Percentiles rank a stretch among this genome's conserved stretches.
Evolutionary conservation across 2,888 invertebrate genomes (phyloP).

Genomic region (Cetonia aurata): DNA sequence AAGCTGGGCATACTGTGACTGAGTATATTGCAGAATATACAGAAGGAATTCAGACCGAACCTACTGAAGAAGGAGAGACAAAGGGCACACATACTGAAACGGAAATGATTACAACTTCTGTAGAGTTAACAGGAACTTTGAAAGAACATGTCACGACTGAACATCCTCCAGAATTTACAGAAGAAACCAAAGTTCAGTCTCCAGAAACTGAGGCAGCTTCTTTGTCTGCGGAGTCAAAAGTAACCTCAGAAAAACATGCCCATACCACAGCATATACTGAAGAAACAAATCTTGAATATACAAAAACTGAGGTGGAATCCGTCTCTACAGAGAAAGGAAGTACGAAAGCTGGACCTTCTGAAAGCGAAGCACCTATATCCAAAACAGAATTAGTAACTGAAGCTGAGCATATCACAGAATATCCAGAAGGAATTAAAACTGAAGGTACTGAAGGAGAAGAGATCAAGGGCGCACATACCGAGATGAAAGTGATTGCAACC

Average conservation of each 20-base stretch:
- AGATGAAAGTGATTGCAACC: not conserved
- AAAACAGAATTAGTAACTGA: not conserved
- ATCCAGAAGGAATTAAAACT: not conserved
- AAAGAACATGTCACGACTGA: too few species aligned
- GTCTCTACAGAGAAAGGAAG: not conserved
- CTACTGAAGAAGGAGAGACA: constrained; percentile 19
- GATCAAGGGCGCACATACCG: not conserved
- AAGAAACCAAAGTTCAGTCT: too few species aligned
- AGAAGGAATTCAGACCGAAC: not conserved
- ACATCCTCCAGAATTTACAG: too few species aligned
- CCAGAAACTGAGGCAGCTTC: too few species aligned
- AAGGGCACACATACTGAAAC: not conserved
- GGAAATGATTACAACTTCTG: too few species aligned
- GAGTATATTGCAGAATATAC: not conserved
- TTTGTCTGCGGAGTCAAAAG: too few species aligned
- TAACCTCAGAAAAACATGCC: too few species aligned
- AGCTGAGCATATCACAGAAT: constrained; percentile 11
- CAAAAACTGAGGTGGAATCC: too few species aligned
- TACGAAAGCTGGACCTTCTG: too few species aligned
- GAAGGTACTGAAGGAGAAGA: constrained; percentile 23
- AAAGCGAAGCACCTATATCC: too few species aligned
- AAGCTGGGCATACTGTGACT: too few species aligned
- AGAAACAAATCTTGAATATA: constrained; percentile 5
- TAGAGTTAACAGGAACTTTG: too few species aligned
- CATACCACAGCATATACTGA: not conserved